These are phyloP conservation scores for Aythya baeri DNA, from an alignment of 2,113 vertebrate genomes.

Conservation along the genomic window DNA sequence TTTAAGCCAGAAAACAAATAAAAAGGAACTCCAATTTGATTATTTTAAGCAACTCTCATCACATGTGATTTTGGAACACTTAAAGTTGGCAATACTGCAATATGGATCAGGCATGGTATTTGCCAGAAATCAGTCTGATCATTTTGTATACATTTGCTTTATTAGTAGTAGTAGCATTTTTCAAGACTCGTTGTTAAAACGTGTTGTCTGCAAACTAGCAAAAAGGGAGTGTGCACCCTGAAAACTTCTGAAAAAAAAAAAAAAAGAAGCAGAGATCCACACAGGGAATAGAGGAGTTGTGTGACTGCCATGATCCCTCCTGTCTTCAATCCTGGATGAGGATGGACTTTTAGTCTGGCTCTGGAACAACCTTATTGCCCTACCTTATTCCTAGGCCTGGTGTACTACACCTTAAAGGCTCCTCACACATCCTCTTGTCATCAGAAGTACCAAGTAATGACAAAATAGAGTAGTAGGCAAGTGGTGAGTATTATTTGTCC, in stretches of 20 bases:
- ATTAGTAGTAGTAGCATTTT: not conserved
- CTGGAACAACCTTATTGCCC: not conserved
- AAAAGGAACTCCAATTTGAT: constrained; percentile 55
- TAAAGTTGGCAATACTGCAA: not conserved
- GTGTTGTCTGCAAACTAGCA: not conserved
- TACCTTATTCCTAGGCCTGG: not conserved
- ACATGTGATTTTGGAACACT: constrained; percentile 34
- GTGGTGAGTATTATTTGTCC: not conserved
- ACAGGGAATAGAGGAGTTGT: not conserved
- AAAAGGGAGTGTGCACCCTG: not conserved
- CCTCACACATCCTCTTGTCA: not conserved
- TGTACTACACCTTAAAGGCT: not conserved
- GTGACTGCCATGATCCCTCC: not conserved
- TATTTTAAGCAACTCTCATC: constrained; percentile 49
- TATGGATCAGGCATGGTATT: not conserved
- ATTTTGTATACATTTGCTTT: not conserved
- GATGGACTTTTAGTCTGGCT: not conserved
- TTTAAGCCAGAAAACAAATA: constrained; percentile 56
- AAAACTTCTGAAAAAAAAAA: not conserved
- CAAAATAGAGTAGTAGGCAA: not conserved
- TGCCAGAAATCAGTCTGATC: constrained; percentile 28
- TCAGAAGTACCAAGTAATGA: not conserved
- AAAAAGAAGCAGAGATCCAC: rapidly evolving
- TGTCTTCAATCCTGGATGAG: not conserved
- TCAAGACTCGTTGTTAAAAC: not conserved